These are phyloP conservation scores for Mesorhabditis belari DNA, from an alignment of 2,888 invertebrate species.

Conservation along the genomic window DNA sequence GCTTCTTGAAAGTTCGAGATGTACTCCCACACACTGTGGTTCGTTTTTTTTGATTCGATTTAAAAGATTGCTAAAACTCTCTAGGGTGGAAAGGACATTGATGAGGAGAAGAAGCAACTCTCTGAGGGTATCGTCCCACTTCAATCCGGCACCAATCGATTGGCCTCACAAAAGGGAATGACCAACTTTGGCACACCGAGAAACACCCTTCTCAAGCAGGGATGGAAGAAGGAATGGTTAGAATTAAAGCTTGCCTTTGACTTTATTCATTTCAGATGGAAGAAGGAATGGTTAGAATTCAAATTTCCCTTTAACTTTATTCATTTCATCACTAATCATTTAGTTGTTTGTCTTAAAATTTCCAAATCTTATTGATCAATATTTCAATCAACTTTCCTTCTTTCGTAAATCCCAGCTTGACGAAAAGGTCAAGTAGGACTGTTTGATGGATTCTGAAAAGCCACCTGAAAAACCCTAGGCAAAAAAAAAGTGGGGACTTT, in stretches of 20 bases:
- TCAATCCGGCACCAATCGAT: slow-evolving; percentile 59
- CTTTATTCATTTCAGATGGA: too few relatives aligned
- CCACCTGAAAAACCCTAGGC: background rate
- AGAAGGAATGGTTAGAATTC: too few relatives aligned
- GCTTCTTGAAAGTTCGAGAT: slow-evolving; percentile 52
- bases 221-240: slow-evolving; percentile 55
- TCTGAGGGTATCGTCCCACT: slow-evolving; percentile 54
- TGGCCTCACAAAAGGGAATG: slow-evolving; percentile 59
- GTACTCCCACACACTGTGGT: slow-evolving; percentile 47
- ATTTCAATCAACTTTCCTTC: too few relatives aligned
- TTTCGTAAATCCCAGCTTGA: too few relatives aligned
- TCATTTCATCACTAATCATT: too few relatives aligned
- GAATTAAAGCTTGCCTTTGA: too few relatives aligned
- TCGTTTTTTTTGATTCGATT: background rate
- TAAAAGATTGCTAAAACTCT: background rate
- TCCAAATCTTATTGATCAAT: too few relatives aligned
- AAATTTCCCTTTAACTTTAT: too few relatives aligned
- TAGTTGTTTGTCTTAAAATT: too few relatives aligned
- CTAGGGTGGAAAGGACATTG: slow-evolving; percentile 48
- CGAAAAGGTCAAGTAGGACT: too few relatives aligned
- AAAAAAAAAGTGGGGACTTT: background rate
- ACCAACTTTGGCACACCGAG: slow-evolving; percentile 60
- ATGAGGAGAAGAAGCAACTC: slow-evolving; percentile 44
- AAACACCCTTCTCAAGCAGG: slow-evolving; percentile 41
- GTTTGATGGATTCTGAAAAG: too few relatives aligned